Evolutionary conservation across 2,113 vertebrate species (phyloP).

Genomic region (Brienomyrus longianalis): DNA sequence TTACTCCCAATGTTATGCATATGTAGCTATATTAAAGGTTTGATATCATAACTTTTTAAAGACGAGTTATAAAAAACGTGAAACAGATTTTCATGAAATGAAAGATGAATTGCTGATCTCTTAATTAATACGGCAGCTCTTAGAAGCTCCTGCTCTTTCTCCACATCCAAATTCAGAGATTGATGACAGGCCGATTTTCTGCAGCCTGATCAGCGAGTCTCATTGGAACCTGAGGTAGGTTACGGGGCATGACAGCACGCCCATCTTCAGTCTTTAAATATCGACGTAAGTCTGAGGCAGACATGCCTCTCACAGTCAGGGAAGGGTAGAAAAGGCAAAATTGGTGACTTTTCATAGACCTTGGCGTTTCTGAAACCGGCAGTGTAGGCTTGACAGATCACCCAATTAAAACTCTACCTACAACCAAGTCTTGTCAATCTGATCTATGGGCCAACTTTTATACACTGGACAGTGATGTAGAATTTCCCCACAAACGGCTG

Average conservation of each 20-base stretch:
- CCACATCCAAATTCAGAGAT: not conserved
- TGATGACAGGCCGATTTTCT: not conserved
- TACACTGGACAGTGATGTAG: conserved; percentile 16
- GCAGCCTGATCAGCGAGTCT: conserved; percentile 26
- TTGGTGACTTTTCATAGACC: conserved; percentile 66
- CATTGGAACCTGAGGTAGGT: conserved; percentile 49
- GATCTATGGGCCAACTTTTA: conserved; percentile 35
- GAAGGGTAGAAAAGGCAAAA: conserved; percentile 44
- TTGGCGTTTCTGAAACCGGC: conserved; percentile 57
- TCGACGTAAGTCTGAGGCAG: conserved; percentile 50
- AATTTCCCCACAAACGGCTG: not conserved
- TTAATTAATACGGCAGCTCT: not conserved
- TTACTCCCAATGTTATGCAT: not conserved
- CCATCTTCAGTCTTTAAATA: conserved; percentile 61
- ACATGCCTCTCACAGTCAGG: conserved; percentile 50
- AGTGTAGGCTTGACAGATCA: conserved; percentile 33
- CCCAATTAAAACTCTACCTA: conserved; percentile 50
- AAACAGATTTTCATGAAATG: not conserved
- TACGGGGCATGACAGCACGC: conserved; percentile 46
- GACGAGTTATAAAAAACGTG: not conserved
- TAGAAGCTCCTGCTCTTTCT: not conserved
- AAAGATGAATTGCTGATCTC: not conserved
- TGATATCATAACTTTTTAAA: not conserved
- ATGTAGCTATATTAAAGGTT: not conserved
- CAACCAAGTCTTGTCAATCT: conserved; percentile 54